These are phyloP conservation scores for Nomada ferruginata DNA, from an alignment of 2,888 invertebrate genomes.

Conservation along the genomic window DNA sequence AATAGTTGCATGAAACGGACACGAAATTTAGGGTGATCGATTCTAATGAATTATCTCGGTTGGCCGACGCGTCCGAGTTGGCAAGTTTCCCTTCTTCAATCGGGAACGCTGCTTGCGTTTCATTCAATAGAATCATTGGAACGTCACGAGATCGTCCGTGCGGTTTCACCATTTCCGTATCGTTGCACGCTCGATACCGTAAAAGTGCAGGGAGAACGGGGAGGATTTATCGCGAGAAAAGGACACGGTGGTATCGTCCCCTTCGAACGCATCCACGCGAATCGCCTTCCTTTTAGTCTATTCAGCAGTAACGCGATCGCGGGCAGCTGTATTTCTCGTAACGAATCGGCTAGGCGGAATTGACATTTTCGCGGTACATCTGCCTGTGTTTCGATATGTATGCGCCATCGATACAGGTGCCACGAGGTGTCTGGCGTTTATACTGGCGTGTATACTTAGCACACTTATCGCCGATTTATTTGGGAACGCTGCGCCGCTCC, in stretches of 20 bases:
- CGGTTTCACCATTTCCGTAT: constrained; percentile 1
- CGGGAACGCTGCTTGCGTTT: not conserved
- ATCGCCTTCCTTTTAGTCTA: constrained; percentile 15
- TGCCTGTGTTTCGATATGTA: constrained; percentile 12
- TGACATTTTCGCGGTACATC: constrained; percentile 54
- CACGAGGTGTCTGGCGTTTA: constrained; percentile 20
- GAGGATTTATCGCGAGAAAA: not conserved
- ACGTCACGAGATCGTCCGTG: constrained; percentile 19
- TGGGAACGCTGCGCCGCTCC: constrained; percentile 10
- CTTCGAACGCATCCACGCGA: constrained; percentile 15
- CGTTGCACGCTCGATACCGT: constrained; percentile 1
- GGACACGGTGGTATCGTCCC: constrained; percentile 20
- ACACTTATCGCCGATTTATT: constrained; percentile 44
- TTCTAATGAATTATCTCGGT: not conserved
- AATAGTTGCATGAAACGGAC: not conserved
- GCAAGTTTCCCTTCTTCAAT: not conserved
- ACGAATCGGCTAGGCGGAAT: not conserved
- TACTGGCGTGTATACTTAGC: constrained; percentile 33
- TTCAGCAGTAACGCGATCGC: not conserved
- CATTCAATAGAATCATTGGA: constrained; percentile 5
- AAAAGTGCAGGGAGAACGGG: not conserved
- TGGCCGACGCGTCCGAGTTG: too few species aligned
- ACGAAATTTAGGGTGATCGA: not conserved
- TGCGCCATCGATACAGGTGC: constrained; percentile 37
- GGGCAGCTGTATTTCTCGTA: constrained; percentile 2